phyloP scores from a whole-genome alignment of 2,113 vertebrate genomes.

The Hemichromis elongatus region DNA sequence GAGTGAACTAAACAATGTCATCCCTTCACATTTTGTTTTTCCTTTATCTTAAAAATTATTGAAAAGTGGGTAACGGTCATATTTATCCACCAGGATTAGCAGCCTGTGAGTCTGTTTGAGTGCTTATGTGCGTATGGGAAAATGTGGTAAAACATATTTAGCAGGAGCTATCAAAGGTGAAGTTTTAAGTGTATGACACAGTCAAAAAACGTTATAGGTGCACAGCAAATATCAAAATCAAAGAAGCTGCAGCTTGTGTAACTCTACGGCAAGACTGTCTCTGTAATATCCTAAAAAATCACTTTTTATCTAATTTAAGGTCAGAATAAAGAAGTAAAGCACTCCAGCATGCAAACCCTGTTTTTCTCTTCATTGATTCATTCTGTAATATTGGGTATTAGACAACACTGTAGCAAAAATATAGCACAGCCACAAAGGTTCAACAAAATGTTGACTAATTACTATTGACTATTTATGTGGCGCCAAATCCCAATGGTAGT shows the following conservation, averaged over 20 bases:
- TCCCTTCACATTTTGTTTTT: neutral
- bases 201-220: neutral
- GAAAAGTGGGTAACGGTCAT: too few species aligned
- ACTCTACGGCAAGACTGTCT: neutral
- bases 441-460: neutral
- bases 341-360: neutral
- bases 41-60: neutral
- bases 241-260: neutral
- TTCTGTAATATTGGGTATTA: neutral
- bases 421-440: neutral
- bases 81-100: too few species aligned
- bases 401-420: neutral
- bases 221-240: neutral
- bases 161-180: neutral
- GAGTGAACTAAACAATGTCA: neutral
- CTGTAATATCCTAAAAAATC: neutral
- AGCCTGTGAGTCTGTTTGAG: neutral
- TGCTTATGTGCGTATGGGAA: neutral
- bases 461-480: neutral
- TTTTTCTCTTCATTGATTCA: neutral
- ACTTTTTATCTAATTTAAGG: neutral
- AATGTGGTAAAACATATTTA: neutral
- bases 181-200: neutral
- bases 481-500: too few species aligned
- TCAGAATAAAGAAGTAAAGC: neutral